Conservation (phyloP, 2,797 vertebrate species). For the Takifugu ocellatus region DNA sequence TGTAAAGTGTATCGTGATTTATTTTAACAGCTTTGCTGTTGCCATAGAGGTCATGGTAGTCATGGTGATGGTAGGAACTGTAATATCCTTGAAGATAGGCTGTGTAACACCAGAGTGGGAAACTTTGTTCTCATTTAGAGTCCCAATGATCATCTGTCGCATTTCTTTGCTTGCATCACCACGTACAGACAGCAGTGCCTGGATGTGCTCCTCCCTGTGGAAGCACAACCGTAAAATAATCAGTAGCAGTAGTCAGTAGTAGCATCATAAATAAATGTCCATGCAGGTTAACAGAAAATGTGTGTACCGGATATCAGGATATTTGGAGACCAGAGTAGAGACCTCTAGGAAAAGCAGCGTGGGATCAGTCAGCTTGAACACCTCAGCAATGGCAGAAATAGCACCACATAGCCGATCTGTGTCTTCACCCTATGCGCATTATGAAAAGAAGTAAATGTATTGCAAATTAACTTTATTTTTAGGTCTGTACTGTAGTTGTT, state of each 20-base stretch:
- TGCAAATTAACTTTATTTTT: too few species aligned
- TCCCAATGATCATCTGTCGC: slow-evolving; percentile 95
- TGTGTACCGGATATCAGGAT: slow-evolving; percentile 93
- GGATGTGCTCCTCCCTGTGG: slow-evolving; percentile 91
- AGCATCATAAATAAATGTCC: not conserved
- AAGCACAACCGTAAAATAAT: not conserved
- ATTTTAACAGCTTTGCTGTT: slow-evolving; percentile 90
- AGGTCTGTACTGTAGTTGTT: not conserved
- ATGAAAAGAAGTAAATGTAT: too few species aligned
- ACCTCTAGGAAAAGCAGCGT: slow-evolving; percentile 94
- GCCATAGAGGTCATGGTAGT: slow-evolving; percentile 87
- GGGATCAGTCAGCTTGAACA: slow-evolving; percentile 96
- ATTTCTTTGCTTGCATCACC: slow-evolving; percentile 94
- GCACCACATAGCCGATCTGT: slow-evolving; percentile 86
- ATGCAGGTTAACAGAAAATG: too few species aligned
- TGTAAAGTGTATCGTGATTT: slow-evolving; percentile 25
- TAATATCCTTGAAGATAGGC: slow-evolving; percentile 91
- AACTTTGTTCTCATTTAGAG: slow-evolving; percentile 86
- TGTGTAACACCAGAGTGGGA: slow-evolving; percentile 73
- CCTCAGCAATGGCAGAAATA: slow-evolving; percentile 91
- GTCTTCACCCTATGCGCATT: slow-evolving; percentile 74
- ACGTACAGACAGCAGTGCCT: slow-evolving; percentile 86
- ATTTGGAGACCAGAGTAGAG: slow-evolving; percentile 93
- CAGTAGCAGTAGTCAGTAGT: not conserved
- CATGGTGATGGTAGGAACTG: slow-evolving; percentile 84